Conservation (phyloP, 2,888 invertebrate species). For the Nymphalis c-album region DNA sequence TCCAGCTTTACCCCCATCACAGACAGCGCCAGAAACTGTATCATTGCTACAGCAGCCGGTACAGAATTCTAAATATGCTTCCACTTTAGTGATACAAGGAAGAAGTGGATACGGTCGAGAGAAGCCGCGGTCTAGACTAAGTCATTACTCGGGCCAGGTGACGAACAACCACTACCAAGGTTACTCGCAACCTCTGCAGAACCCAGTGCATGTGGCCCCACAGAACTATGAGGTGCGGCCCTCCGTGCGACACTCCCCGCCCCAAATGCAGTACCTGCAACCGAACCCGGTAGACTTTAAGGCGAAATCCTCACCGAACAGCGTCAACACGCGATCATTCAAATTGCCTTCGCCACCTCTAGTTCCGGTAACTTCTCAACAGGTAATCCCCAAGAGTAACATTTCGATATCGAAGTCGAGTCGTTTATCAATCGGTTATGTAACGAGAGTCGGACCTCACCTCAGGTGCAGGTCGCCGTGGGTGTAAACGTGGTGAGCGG, state of each 20-base stretch:
- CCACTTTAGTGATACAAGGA: conserved; percentile 63
- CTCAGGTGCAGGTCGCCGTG: conserved; percentile 39
- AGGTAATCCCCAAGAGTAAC: conserved; percentile 47
- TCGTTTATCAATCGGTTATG: too few relatives aligned
- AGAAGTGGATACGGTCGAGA: conserved; percentile 65
- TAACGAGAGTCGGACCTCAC: neutral
- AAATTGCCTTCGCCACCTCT: conserved; percentile 77
- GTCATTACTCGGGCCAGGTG: conserved; percentile 55
- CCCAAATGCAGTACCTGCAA: conserved; percentile 67
- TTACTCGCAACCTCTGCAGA: conserved; percentile 49
- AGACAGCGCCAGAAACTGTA: conserved; percentile 77
- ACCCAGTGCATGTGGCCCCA: conserved; percentile 38
- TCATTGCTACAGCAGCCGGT: conserved; percentile 72
- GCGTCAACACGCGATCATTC: conserved; percentile 58
- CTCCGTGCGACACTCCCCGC: conserved; percentile 45
- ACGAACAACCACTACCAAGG: conserved; percentile 56
- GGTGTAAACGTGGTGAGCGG: conserved; percentile 25
- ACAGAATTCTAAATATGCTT: conserved; percentile 65
- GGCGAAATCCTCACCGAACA: conserved; percentile 48
- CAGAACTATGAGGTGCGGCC: conserved; percentile 41
- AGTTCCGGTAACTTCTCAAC: conserved; percentile 56
- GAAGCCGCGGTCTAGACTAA: conserved; percentile 58
- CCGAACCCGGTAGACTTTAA: conserved; percentile 62
- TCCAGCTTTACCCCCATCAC: conserved; percentile 69
- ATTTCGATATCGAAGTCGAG: too few relatives aligned